Conservation (phyloP, 2,797 vertebrate species). For the Agapornis canus region DNA sequence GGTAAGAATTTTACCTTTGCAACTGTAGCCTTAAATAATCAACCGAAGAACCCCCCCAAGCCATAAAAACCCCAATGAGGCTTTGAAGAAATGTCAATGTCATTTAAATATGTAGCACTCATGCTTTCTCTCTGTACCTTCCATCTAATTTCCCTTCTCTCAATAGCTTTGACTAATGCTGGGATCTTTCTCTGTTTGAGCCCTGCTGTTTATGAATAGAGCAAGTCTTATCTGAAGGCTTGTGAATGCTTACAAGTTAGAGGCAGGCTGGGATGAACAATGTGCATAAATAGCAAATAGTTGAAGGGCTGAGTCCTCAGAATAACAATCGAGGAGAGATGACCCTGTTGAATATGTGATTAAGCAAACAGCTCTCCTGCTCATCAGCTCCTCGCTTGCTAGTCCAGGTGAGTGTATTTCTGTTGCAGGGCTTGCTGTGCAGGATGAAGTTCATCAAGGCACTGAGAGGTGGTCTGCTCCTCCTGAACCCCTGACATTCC, state of each 20-base stretch:
- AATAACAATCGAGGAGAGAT: background rate
- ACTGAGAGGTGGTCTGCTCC: background rate
- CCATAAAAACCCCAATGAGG: background rate
- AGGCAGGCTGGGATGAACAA: background rate
- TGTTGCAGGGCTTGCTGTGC: background rate
- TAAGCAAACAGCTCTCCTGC: background rate
- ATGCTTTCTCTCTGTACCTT: constrained; percentile 4
- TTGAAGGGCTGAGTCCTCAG: rapidly evolving
- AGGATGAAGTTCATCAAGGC: background rate
- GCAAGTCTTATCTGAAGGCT: constrained; percentile 3
- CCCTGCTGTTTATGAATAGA: constrained; percentile 26
- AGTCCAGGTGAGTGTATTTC: background rate
- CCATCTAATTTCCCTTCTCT: constrained; percentile 45
- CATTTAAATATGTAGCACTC: background rate
- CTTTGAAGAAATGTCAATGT: constrained; percentile 10
- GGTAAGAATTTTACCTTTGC: background rate
- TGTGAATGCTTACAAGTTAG: background rate
- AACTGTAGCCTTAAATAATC: background rate
- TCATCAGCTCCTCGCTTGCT: background rate
- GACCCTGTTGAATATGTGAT: constrained; percentile 15
- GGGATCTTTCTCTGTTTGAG: constrained; percentile 30
- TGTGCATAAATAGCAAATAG: constrained; percentile 7
- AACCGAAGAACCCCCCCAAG: background rate
- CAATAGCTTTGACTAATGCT: constrained; percentile 30
- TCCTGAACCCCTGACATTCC: background rate